Evolutionary conservation across 2,888 invertebrate genomes (phyloP).

Genomic region (Lamellibrachia columna): DNA sequence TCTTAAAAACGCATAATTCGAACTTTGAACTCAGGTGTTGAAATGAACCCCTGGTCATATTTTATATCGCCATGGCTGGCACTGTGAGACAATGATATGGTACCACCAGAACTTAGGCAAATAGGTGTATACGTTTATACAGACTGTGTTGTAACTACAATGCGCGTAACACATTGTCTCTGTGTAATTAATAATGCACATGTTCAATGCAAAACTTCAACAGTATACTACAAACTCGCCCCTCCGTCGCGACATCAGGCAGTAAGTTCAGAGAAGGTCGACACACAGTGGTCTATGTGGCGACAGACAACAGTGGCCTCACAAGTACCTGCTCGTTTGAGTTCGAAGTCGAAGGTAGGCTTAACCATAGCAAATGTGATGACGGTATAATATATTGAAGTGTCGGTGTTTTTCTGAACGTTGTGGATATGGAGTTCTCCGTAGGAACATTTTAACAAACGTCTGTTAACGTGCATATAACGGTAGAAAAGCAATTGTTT

Average conservation of each 20-base stretch:
- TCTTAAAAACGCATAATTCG: neutral
- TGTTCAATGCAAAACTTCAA: neutral
- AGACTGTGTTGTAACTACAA: neutral
- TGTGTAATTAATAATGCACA: neutral
- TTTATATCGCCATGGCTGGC: neutral
- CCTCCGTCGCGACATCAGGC: neutral
- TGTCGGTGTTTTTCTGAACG: too few species aligned
- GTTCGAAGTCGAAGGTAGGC: neutral
- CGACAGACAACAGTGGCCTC: neutral
- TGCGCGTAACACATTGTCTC: neutral
- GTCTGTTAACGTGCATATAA: neutral
- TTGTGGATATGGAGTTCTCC: too few species aligned
- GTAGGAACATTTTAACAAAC: neutral
- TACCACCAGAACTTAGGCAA: neutral
- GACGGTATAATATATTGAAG: too few species aligned
- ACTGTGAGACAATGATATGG: neutral
- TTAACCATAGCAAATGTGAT: neutral
- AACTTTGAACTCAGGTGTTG: neutral
- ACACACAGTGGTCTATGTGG: neutral
- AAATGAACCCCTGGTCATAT: neutral
- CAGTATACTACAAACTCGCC: neutral
- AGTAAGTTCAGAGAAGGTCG: neutral
- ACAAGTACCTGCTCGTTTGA: neutral
- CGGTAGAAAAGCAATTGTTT: too few species aligned
- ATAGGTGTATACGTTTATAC: neutral